Conservation (phyloP, 2,888 invertebrate species). For the Aspidapion aeneum region DNA sequence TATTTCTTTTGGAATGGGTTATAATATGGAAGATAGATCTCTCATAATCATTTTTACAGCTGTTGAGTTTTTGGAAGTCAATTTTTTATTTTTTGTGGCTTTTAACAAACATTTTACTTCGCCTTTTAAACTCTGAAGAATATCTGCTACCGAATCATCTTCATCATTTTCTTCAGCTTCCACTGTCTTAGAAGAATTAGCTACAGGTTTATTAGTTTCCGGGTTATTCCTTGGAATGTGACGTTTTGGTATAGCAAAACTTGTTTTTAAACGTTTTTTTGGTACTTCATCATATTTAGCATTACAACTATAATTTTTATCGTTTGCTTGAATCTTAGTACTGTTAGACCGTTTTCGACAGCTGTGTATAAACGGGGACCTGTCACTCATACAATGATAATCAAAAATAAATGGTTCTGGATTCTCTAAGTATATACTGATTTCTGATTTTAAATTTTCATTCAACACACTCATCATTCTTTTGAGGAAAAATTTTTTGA, state of each 20-base stretch:
- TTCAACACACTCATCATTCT: not conserved
- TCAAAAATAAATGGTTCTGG: not conserved
- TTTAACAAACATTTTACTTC: constrained; percentile 32
- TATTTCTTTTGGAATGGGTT: too few species aligned
- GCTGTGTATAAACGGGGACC: not conserved
- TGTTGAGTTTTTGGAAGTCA: constrained; percentile 29
- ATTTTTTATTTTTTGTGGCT: constrained; percentile 28
- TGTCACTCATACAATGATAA: not conserved
- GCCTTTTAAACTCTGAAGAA: constrained; percentile 27
- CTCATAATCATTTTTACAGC: constrained; percentile 29
- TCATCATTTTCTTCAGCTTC: too few species aligned
- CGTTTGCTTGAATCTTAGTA: not conserved
- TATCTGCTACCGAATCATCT: constrained; percentile 23
- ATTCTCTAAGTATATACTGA: not conserved
- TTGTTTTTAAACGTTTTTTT: not conserved
- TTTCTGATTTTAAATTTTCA: not conserved
- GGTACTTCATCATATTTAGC: not conserved
- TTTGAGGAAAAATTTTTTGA: not conserved
- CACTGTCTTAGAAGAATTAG: too few species aligned
- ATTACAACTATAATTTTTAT: not conserved
- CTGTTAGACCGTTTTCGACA: not conserved
- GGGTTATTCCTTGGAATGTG: not conserved
- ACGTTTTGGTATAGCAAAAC: not conserved
- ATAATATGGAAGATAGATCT: constrained; percentile 30
- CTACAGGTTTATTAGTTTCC: not conserved